These are phyloP conservation scores for Nomada lathburiana DNA, from an alignment of 2,888 invertebrate genomes.

Conservation along the genomic window DNA sequence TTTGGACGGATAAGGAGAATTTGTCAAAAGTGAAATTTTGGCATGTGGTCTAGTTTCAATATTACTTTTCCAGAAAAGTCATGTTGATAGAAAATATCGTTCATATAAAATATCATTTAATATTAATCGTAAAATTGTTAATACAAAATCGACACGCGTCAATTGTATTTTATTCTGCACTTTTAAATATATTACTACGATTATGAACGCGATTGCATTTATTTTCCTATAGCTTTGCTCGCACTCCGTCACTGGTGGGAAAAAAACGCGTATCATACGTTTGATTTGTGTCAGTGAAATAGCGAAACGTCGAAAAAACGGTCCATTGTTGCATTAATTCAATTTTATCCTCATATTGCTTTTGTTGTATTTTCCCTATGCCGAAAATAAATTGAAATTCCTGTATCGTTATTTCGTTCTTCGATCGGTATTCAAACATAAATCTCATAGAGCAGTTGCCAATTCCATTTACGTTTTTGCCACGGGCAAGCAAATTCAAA, in stretches of 20 bases:
- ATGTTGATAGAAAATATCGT: too few species aligned
- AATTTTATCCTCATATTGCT: not conserved
- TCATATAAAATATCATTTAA: too few species aligned
- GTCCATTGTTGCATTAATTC: not conserved
- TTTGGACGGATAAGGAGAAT: too few species aligned
- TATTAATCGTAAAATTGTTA: too few species aligned
- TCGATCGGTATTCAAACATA: not conserved
- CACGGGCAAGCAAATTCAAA: not conserved
- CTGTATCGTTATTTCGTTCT: not conserved
- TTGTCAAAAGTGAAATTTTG: too few species aligned
- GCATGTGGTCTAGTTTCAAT: too few species aligned
- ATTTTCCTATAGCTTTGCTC: too few species aligned
- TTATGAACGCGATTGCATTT: not conserved
- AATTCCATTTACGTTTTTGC: slow-evolving; percentile 7
- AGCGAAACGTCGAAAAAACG: not conserved
- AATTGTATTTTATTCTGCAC: too few species aligned
- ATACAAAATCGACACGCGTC: too few species aligned
- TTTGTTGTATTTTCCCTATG: not conserved
- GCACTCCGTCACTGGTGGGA: too few species aligned
- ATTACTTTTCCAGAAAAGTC: too few species aligned
- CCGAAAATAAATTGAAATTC: slow-evolving; percentile 4
- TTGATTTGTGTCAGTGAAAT: not conserved
- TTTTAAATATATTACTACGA: not conserved
- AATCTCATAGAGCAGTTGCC: slow-evolving; percentile 5
- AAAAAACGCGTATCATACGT: too few species aligned